Percentiles rank a stretch among this genome's conserved stretches.
These are phyloP conservation scores for Orchestia grillus DNA, from an alignment of 1,140 invertebrate species.

Conservation along the genomic window DNA sequence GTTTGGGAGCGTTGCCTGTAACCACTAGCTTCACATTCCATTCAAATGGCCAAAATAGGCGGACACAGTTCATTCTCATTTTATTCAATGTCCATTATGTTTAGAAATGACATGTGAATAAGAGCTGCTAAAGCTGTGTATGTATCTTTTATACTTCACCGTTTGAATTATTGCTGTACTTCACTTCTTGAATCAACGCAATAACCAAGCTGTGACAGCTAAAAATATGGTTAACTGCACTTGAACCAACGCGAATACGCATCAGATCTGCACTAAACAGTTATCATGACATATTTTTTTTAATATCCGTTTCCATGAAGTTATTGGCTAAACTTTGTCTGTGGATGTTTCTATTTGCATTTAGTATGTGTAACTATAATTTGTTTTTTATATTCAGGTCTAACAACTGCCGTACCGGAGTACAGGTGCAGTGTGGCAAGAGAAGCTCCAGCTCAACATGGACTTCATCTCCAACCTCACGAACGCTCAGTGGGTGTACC, in stretches of 20 bases:
- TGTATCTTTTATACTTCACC: no score
- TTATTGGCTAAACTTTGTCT: background rate
- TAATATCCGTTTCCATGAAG: no score
- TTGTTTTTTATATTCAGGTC: background rate
- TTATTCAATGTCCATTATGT: background rate
- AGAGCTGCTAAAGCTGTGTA: background rate
- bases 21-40: background rate
- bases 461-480: background rate
- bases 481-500: background rate
- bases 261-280: no score
- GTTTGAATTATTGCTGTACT: no score
- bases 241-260: no score
- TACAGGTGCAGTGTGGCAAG: background rate
- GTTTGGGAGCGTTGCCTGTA: no score
- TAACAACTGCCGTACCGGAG: background rate
- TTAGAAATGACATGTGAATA: background rate
- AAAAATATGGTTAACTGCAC: no score
- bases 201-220: no score
- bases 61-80: background rate
- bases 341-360: background rate
- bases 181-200: no score
- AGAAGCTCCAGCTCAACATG: background rate
- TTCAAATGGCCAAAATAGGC: background rate
- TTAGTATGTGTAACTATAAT: background rate
- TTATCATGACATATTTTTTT: no score